A percentile compares a stretch with the other conserved stretches of the same genome.
These are phyloP conservation scores for Epizoanthus fatuus DNA, from an alignment of 92 coral and sea anemone species.

Conservation along the genomic window DNA sequence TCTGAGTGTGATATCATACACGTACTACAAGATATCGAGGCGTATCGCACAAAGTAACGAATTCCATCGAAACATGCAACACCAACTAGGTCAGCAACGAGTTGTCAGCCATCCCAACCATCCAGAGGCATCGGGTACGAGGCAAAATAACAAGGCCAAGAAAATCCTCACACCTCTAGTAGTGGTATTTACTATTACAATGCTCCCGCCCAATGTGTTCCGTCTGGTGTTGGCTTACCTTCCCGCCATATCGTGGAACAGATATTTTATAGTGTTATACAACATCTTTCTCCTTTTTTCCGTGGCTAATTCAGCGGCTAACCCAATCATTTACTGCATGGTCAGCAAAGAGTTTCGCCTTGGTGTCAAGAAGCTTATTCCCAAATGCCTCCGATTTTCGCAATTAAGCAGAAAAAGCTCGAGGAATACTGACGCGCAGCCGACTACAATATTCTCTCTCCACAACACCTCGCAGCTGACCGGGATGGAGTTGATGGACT, in stretches of 20 bases:
- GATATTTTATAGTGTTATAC: conserved; percentile 2
- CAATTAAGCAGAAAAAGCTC: neutral
- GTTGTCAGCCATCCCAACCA: neutral
- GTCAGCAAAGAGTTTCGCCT: conserved; percentile 35
- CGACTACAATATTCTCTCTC: neutral
- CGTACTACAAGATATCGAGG: conserved; percentile 34
- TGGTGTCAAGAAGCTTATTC: conserved; percentile 11
- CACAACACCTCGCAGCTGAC: too few species aligned
- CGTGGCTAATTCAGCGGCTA: conserved; percentile 23
- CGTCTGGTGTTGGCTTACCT: conserved; percentile 7
- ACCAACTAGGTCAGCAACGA: neutral
- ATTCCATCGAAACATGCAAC: conserved; percentile 19
- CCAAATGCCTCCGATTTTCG: neutral
- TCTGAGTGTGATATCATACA: conserved; percentile 31
- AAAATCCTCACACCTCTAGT: conserved; percentile 36
- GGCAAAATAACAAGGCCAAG: conserved; percentile 31
- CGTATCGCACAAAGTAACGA: conserved; percentile 36
- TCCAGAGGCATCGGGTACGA: neutral
- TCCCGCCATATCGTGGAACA: neutral
- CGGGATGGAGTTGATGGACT: neutral
- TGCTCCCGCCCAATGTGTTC: conserved; percentile 27
- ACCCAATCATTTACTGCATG: conserved; percentile 35
- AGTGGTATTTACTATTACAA: neutral
- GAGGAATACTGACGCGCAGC: neutral
- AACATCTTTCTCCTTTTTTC: conserved; percentile 15